A percentile compares a stretch with the other conserved stretches of the same genome.
phyloP scores from a whole-genome alignment of 2,797 vertebrate genomes.

The Kryptopterus vitreolus region DNA sequence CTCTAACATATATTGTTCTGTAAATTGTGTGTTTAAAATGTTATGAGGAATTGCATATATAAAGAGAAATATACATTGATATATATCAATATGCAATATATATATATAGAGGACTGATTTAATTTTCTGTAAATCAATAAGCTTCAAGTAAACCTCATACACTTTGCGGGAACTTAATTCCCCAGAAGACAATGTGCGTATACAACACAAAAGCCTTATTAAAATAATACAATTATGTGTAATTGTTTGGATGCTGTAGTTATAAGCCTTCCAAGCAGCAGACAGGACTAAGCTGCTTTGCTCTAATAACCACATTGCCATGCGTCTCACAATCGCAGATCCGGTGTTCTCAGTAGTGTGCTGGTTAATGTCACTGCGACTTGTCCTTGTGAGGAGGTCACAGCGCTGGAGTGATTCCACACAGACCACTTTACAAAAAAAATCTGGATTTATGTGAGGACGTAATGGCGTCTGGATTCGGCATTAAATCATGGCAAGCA shows the following conservation, averaged over 20 bases:
- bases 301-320: conserved; percentile 3
- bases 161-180: conserved; percentile 1
- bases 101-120: background rate
- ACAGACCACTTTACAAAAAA: conserved; percentile 51
- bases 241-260: background rate
- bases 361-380: conserved; percentile 29
- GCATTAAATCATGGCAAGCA: background rate
- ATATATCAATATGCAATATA: too few relatives aligned
- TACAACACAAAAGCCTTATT: background rate
- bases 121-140: background rate
- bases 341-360: background rate
- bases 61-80: too few relatives aligned
- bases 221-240: background rate
- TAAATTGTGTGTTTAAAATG: too few relatives aligned
- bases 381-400: conserved; percentile 46
- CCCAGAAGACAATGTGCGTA: background rate
- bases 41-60: too few relatives aligned
- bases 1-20: too few relatives aligned
- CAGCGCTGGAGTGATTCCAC: conserved; percentile 26
- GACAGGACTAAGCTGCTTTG: conserved; percentile 11
- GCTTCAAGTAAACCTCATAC: conserved; percentile 3
- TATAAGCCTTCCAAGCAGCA: background rate
- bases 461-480: background rate
- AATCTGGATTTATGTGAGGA: conserved; percentile 35
- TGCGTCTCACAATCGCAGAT: conserved; percentile 22